These are phyloP conservation scores for Lithophane leautieri DNA, from an alignment of 2,888 invertebrate genomes.

Conservation along the genomic window DNA sequence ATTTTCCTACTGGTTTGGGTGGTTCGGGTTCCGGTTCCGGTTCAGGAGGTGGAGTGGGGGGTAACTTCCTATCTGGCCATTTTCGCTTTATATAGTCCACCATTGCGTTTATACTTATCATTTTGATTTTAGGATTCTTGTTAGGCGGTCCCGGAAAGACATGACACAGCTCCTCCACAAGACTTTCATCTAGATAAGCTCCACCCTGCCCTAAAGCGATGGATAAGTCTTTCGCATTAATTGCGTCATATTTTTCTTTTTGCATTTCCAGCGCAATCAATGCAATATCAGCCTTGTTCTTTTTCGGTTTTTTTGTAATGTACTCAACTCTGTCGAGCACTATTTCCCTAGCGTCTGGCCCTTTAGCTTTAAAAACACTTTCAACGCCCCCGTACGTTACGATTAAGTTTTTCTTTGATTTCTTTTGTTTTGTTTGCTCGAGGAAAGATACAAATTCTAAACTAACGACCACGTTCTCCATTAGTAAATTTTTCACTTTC, in stretches of 20 bases:
- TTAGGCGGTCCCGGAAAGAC: slow-evolving; percentile 72
- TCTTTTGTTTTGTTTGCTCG: slow-evolving; percentile 64
- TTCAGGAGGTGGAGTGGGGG: slow-evolving; percentile 78
- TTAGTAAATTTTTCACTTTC: slow-evolving; percentile 72
- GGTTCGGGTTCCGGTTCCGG: slow-evolving; percentile 57
- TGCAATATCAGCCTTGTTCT: slow-evolving; percentile 73
- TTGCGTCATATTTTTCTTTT: slow-evolving; percentile 69
- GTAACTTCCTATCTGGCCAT: slow-evolving; percentile 81
- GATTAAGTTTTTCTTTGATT: slow-evolving; percentile 68
- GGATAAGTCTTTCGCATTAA: slow-evolving; percentile 71
- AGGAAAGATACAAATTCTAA: slow-evolving; percentile 70
- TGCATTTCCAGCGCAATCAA: slow-evolving; percentile 71
- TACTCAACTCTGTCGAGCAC: slow-evolving; percentile 78
- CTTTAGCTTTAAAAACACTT: slow-evolving; percentile 59
- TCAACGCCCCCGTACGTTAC: slow-evolving; percentile 75
- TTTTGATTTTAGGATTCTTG: slow-evolving; percentile 69
- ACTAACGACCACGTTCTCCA: slow-evolving; percentile 78
- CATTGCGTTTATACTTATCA: slow-evolving; percentile 66
- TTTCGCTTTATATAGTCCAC: slow-evolving; percentile 78
- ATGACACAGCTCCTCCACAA: slow-evolving; percentile 73
- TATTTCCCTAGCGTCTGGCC: slow-evolving; percentile 74
- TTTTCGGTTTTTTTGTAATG: slow-evolving; percentile 73
- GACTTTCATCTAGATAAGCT: slow-evolving; percentile 71
- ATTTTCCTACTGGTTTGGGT: neutral
- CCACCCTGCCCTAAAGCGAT: slow-evolving; percentile 58